Conservation (phyloP, 23 tunicate genomes). For the Styela plicata region DNA sequence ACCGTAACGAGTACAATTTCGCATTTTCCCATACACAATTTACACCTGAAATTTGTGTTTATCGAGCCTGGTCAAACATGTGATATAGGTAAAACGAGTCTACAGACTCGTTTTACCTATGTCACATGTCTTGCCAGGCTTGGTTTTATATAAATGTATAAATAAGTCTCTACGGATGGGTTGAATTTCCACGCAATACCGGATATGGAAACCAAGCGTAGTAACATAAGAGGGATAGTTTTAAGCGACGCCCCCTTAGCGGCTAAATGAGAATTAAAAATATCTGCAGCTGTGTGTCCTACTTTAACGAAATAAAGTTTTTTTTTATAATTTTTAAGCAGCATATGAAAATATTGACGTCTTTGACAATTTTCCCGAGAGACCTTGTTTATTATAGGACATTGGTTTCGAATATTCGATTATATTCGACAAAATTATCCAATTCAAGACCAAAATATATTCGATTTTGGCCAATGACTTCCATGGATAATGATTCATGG, state of each 20-base stretch:
- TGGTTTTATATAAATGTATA: neutral
- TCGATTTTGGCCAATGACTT: too few species aligned
- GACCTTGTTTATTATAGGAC: too few species aligned
- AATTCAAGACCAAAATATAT: too few species aligned
- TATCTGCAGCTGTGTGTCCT: too few species aligned
- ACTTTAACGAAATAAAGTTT: too few species aligned
- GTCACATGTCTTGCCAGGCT: neutral
- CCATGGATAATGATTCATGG: too few species aligned
- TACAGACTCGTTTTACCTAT: neutral
- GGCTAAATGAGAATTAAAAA: neutral
- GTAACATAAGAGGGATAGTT: neutral
- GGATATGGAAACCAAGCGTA: slow-evolving; percentile 18
- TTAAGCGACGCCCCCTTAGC: neutral
- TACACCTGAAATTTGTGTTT: neutral
- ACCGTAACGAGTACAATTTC: slow-evolving; percentile 6
- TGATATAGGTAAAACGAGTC: neutral
- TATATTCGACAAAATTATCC: too few species aligned
- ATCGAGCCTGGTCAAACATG: neutral
- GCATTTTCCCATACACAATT: neutral
- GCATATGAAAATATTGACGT: too few species aligned
- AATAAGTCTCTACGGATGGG: neutral
- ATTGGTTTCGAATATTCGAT: too few species aligned
- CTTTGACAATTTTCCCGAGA: too few species aligned
- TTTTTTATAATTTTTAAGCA: too few species aligned
- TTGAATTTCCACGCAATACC: neutral